Base-by-base conservation (phyloP, 2,797 vertebrate genomes). In the Spheniscus humboldti region DNA sequence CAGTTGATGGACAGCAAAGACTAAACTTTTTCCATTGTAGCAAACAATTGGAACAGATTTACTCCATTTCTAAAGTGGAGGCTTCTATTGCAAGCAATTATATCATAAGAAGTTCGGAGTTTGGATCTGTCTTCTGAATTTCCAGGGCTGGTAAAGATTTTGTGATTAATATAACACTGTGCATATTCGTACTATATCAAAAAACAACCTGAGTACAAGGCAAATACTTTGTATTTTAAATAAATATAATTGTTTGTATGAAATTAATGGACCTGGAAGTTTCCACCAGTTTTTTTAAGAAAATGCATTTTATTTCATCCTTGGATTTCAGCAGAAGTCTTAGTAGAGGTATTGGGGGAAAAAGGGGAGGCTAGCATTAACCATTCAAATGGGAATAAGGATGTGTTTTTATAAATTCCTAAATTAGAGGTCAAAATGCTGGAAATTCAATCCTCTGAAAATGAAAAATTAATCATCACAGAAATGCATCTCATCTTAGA, bases 401-500 rank as follows among this genome's bases (percentile, higher is more conserved):
- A 14, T 24, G 2, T 50, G 11, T 7, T 37, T 19, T 27, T 7
- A 57, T 76, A 7, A 75, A 55, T 37, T 25, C 66, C 39, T 41
- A 2, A 43, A 56, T 31, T 3, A 25, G 67, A 74, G 0, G 0
- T 73, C n/a, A 37, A 4, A 80, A 60, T 7, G 47, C 69, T 30
- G 71, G 25, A 28, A 86, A 24, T 24, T 31, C 48, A 74, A 2
- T 57, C 45, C 63, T 31, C 37, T 35, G 56, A 64, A 56, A 55
- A 80, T 3, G 33, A 63, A 68, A 82, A 74, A 78, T 81, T 48
- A 91, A 45, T 78, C 11, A 4, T 71, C 67, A 37, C 43, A 66
- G 92, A 47, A 52, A 79, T 62, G 43, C 22, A 41, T 66, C 68
- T 9, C 47, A 31, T 85, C 64, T 62, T 4, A 47, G 86, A 94